Percentiles rank a stretch among this genome's conserved stretches.
phyloP scores from a whole-genome alignment of 2,888 invertebrate species.

The Pheosia tremula region DNA sequence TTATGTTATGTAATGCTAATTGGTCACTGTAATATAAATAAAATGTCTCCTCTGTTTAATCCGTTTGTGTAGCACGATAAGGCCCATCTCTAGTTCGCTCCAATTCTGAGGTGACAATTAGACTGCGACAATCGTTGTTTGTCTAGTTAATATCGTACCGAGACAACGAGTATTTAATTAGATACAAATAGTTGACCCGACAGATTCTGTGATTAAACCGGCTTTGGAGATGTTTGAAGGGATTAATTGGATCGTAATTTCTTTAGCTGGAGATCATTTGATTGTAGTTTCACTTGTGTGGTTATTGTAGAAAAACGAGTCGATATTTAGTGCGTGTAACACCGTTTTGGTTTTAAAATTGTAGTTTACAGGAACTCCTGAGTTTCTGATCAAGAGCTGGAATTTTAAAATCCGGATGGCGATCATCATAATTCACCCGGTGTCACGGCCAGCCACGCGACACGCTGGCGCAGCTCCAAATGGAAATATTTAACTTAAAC shows the following conservation, averaged over 20 bases:
- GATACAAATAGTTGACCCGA: constrained; percentile 3
- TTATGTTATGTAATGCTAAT: not conserved
- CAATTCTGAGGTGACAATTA: constrained; percentile 14
- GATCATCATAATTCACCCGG: not conserved
- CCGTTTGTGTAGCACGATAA: not conserved
- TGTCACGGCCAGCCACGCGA: not conserved
- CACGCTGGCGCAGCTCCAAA: not conserved
- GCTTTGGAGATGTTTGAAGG: not conserved
- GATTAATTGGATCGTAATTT: not conserved
- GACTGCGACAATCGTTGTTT: constrained; percentile 3
- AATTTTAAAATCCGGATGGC: constrained; percentile 3
- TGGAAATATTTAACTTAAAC: not conserved
- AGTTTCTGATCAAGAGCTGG: not conserved
- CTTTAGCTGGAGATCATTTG: too few relatives aligned
- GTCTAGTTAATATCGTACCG: constrained; percentile 3
- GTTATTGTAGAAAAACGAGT: too few relatives aligned
- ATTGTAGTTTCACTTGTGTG: too few relatives aligned
- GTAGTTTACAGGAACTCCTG: too few relatives aligned
- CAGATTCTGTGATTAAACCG: not conserved
- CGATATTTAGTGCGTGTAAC: too few relatives aligned
- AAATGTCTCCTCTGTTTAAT: not conserved
- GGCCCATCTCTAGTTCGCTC: constrained; percentile 1
- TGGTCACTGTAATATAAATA: not conserved
- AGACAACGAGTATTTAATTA: constrained; percentile 1
- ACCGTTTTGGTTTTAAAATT: too few relatives aligned